Base-by-base conservation (phyloP, 1,140 invertebrate species). In the Maconellicoccus hirsutus region DNA sequence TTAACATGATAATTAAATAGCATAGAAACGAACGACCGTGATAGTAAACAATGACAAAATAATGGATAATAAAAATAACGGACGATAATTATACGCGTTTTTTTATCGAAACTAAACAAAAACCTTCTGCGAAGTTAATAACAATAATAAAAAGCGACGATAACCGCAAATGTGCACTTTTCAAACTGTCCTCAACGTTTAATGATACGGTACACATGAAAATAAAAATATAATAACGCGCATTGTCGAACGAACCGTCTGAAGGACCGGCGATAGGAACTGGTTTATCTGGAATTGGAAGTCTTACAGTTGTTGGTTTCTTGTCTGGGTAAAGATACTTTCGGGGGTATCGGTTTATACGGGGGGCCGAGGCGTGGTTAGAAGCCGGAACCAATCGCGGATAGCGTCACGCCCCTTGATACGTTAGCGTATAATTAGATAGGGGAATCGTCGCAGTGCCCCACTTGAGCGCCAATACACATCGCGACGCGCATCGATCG, bases 21-120 rank as follows among this genome's bases (percentile, higher is more conserved):
- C 61, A 66, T 66, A 66, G 21, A 66, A 66, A 66, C 22, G 25
- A 66, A 66, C 61, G 61, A 66, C 61, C 61, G 61, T 66, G 61
- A 66, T 66, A 52, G 42, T 52, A 66, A 66, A 66, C 61, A 66
- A 66, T 66, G 61, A 66, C 61, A 66, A 66, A 66, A 66, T 66
- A 66, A 66, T 66, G 25, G 61, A 66, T 66, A 66, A 66, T 66
- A 66, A 25, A 66, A 66, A 12, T 66, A 66, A 66, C 61, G 61
- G 61, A 66, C 61, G 61, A 66, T 66, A 66, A 66, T 66, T 66
- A 66, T 25, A 25, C 61, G 61, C 61, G 61, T 1, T 19, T 25
- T n/a, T 7, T 66, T 16, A 66, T 26, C 21, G 61, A 25, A 66
- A 26, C 61, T 25, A 66, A 66, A 66, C 21, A 66, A 66, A 66